phyloP scores from a whole-genome alignment of 2,797 vertebrate species.

The Poecilia wingei region DNA sequence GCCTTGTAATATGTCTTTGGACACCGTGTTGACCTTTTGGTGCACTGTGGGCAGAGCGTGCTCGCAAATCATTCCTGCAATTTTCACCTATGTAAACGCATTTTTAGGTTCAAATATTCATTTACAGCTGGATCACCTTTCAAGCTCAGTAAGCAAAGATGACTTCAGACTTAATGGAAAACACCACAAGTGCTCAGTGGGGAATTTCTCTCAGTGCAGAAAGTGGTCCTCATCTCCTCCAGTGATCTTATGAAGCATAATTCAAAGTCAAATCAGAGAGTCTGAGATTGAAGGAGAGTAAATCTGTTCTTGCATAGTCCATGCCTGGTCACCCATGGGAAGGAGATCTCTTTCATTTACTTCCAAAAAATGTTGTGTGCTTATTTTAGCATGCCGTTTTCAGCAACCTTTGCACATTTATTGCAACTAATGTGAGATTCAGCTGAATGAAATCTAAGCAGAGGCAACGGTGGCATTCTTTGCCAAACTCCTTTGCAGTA shows the following conservation, averaged over 20 bases:
- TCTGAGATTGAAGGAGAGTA: constrained; percentile 33
- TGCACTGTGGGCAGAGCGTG: constrained; percentile 25
- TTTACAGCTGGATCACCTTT: constrained; percentile 20
- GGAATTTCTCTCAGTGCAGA: constrained; percentile 24
- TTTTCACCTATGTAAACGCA: constrained; percentile 29
- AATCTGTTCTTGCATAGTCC: constrained; percentile 55
- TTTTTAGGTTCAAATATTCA: constrained; percentile 23
- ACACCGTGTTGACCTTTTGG: constrained; percentile 36
- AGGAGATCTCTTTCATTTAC: constrained; percentile 62
- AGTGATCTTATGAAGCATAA: constrained; percentile 26
- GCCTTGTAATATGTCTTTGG: constrained; percentile 49
- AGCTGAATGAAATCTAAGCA: constrained; percentile 13
- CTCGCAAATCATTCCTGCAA: constrained; percentile 31
- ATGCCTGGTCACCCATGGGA: constrained; percentile 64
- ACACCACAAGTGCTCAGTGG: background rate
- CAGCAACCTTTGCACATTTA: constrained; percentile 15
- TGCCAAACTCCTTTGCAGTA: constrained; percentile 33
- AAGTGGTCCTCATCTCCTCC: constrained; percentile 22
- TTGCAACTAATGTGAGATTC: constrained; percentile 12
- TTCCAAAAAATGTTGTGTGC: constrained; percentile 13
- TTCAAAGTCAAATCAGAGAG: constrained; percentile 28
- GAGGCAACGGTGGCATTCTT: constrained; percentile 32
- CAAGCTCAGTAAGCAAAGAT: constrained; percentile 13
- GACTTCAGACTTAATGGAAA: constrained; percentile 24
- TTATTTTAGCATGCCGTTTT: constrained; percentile 7